Percentiles rank a stretch among this genome's conserved stretches.
Evolutionary conservation across 2,888 invertebrate genomes (phyloP).

Genomic region (Phalera bucephala): DNA sequence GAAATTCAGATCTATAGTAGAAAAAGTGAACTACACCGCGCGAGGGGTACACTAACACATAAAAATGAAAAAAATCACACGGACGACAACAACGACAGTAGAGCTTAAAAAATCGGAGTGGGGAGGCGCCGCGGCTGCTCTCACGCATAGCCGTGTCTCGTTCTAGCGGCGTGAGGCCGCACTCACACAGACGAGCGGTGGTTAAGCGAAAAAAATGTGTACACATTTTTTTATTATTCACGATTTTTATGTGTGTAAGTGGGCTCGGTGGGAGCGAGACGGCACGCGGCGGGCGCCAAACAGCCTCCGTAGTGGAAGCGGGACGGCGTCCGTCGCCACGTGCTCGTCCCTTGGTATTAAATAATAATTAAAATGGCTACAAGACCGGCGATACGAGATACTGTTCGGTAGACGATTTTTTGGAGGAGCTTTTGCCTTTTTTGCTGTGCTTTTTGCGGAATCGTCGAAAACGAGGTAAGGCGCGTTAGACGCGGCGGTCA

Average conservation of each 20-base stretch:
- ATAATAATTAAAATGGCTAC: constrained; percentile 84
- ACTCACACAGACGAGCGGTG: constrained; percentile 69
- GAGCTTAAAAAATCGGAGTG: constrained; percentile 82
- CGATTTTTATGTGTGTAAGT: constrained; percentile 83
- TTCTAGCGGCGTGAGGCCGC: constrained; percentile 71
- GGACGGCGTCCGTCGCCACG: constrained; percentile 72
- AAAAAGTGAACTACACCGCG: constrained; percentile 83
- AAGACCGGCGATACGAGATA: constrained; percentile 78
- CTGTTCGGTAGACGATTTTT: constrained; percentile 81
- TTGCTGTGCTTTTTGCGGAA: constrained; percentile 75
- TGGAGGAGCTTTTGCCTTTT: constrained; percentile 77
- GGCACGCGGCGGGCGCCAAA: constrained; percentile 39
- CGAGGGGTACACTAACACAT: constrained; percentile 83
- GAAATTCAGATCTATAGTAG: constrained; percentile 84
- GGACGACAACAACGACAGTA: constrained; percentile 70
- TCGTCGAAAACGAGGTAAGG: constrained; percentile 62
- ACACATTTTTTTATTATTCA: constrained; percentile 84
- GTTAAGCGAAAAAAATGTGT: constrained; percentile 83
- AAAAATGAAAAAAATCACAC: constrained; percentile 82
- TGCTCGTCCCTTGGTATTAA: constrained; percentile 82
- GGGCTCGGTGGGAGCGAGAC: constrained; percentile 71
- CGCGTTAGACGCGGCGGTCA: constrained; percentile 40
- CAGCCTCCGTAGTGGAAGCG: constrained; percentile 39
- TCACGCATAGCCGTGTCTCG: constrained; percentile 51
- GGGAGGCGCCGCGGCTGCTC: constrained; percentile 58